Conservation (phyloP, 2,113 vertebrate genomes). For the Columba janthina region DNA sequence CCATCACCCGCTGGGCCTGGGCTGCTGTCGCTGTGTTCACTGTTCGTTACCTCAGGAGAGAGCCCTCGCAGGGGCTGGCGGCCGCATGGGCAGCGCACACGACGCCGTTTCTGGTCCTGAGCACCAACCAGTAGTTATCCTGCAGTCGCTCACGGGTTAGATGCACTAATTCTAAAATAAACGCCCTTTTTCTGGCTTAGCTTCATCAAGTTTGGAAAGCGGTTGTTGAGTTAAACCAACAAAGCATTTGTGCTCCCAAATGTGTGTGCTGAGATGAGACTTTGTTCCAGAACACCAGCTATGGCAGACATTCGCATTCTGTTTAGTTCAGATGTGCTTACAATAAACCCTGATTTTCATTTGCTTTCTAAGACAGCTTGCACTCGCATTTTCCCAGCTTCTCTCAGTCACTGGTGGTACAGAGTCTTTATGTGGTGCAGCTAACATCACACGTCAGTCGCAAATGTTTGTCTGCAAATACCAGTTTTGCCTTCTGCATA, state of each 20-base stretch:
- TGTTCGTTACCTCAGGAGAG: background rate
- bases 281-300: background rate
- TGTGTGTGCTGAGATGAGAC: background rate
- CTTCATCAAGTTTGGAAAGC: background rate
- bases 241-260: background rate
- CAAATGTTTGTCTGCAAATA: background rate
- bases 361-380: background rate
- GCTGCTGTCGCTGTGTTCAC: background rate
- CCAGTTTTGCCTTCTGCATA: background rate
- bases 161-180: background rate
- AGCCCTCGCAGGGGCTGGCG: background rate
- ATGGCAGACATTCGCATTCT: background rate
- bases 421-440: background rate
- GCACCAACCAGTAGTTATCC: background rate
- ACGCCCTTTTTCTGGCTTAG: background rate
- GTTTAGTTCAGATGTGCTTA: background rate
- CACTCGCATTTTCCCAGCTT: background rate
- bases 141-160: background rate
- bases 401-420: background rate
- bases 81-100: background rate
- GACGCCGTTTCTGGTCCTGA: background rate
- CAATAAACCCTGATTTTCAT: background rate
- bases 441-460: fast-evolving
- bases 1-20: background rate
- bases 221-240: background rate